Base-by-base conservation (phyloP, 1,140 invertebrate genomes). In the Antheraea pernyi region DNA sequence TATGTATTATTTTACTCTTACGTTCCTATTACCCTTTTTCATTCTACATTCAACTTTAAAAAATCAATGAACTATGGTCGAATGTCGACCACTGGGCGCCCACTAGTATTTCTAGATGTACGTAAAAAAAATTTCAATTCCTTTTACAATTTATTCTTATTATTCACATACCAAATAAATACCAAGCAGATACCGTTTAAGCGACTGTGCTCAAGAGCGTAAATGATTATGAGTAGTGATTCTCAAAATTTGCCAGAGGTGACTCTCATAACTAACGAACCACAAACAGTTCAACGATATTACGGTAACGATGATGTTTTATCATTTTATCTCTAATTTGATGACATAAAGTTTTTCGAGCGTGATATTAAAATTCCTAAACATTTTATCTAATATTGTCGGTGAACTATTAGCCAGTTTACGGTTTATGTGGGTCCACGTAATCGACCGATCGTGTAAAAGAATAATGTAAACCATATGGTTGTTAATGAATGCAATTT, bases 141-240 rank as follows among this genome's bases (percentile, higher is more conserved):
- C 22, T 30, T 30, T 30, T 30, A 30, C 1, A 30, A 30, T 4
- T 7, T 53, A 16, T 16, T 53, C 2, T 16, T 16, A 53, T 53
- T n/a, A 6, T 53, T 53, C 5, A n/a, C 5, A 53, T 16, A 48
- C 7, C 46, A 53, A 53, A 53, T 53, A 13, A 53, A 53, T 53
- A 53, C 16, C 6, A 2, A 16, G 46, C 16, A 37, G 19, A 37
- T 72, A 73, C 68, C 64, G 72, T 73, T 73, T 66, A 58, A 58
- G 30, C 53, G 67, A 67, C 67, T 63, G 22, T 61, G 61, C 60
- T 9, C 66, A 60, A 19, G 65, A 65, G 39, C 70, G 42, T 65
- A 71, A 74, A 70, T 72, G 76, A 82, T 81, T 81, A 84, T 75
- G 62, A 68, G 71, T 67, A 73, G 73, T 80, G 77, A 82, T 74